Percentiles rank a stretch among this genome's conserved stretches.
phyloP scores from a whole-genome alignment of 2,797 vertebrate species.

The Peromyscus attwateri region DNA sequence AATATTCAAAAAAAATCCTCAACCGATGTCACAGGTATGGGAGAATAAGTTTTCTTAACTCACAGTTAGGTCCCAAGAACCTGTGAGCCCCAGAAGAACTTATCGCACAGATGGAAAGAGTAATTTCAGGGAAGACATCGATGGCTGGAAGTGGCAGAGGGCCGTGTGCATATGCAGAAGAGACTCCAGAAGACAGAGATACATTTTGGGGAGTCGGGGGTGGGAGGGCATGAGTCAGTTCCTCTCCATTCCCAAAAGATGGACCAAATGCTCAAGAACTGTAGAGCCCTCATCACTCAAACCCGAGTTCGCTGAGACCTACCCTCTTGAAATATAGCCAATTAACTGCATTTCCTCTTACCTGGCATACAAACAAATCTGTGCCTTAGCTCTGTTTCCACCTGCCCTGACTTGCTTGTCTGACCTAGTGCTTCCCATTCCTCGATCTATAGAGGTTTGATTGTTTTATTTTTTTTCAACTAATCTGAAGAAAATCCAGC shows the following conservation, averaged over 20 bases:
- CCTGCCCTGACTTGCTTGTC: not conserved
- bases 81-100: not conserved
- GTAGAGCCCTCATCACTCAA: not conserved
- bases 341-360: not conserved
- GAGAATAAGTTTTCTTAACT: not conserved
- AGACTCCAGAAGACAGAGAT: not conserved
- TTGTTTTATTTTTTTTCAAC: not conserved
- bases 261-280: not conserved
- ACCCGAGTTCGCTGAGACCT: not conserved
- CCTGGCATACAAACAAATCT: not conserved
- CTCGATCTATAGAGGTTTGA: not conserved
- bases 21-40: not conserved
- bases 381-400: not conserved
- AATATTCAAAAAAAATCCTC: not conserved
- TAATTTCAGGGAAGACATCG: conserved; percentile 22
- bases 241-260: not conserved
- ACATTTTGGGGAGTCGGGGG: fast-evolving
- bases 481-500: not conserved
- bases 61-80: not conserved
- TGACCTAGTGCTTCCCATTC: not conserved
- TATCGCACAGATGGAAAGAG: not conserved
- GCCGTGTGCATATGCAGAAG: not conserved
- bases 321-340: not conserved
- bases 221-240: not conserved
- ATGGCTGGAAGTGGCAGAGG: not conserved